These are phyloP conservation scores for Echiichthys vipera DNA, from an alignment of 2,797 vertebrate species.

Conservation along the genomic window DNA sequence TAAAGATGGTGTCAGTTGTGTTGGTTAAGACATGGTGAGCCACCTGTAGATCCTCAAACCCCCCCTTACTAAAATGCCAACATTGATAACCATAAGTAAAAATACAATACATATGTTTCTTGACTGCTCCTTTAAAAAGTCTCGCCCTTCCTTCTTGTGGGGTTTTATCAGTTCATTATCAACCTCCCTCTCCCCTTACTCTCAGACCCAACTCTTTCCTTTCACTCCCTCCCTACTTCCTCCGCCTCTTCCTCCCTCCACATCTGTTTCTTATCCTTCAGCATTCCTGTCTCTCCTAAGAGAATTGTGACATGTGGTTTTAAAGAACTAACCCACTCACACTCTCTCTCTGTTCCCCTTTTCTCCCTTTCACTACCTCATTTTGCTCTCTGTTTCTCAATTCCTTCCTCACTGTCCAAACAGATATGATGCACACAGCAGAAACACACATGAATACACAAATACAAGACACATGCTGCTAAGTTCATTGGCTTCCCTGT, in stretches of 20 bases:
- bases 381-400: constrained; percentile 33
- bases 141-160: not conserved
- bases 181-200: not conserved
- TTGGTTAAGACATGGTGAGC: not conserved
- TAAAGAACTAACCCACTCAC: constrained; percentile 52
- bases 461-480: not conserved
- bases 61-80: not conserved
- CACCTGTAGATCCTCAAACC: not conserved
- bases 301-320: constrained; percentile 71
- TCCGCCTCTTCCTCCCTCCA: constrained; percentile 11
- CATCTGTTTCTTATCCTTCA: constrained; percentile 69
- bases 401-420: not conserved
- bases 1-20: not conserved
- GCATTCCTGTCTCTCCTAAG: constrained; percentile 64
- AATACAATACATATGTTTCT: not conserved
- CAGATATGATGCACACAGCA: not conserved
- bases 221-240: not conserved
- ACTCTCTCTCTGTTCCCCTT: constrained; percentile 17
- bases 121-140: not conserved
- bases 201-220: not conserved
- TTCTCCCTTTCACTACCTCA: constrained; percentile 25
- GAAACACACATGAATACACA: not conserved
- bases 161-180: not conserved
- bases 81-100: not conserved
- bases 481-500: constrained; percentile 10